Percentiles rank a stretch among this genome's conserved stretches.
These are phyloP conservation scores for Prolemur simus DNA, from an alignment of 2,113 vertebrate species.

Conservation along the genomic window DNA sequence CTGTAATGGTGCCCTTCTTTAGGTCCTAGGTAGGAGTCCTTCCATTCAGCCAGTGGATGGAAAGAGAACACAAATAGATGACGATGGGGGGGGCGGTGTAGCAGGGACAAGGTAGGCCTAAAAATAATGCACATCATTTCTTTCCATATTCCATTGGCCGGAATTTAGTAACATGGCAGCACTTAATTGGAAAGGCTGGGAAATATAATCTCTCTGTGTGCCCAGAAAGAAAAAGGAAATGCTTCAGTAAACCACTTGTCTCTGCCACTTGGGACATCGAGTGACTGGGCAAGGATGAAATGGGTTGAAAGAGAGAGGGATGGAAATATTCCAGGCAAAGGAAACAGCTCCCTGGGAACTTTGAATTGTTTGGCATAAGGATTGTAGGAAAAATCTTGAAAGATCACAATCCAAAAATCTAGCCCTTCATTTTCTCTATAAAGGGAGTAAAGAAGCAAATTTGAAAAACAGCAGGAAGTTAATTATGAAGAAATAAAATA, in stretches of 20 bases:
- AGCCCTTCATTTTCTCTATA: neutral
- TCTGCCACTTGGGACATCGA: neutral
- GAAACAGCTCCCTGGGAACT: neutral
- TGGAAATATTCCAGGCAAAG: neutral
- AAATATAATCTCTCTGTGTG: neutral
- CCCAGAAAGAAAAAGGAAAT: neutral
- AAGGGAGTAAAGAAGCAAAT: neutral
- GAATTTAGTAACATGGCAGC: neutral
- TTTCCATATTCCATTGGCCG: neutral
- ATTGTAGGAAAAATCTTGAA: neutral
- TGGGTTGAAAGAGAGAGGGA: neutral
- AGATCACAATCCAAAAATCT: neutral
- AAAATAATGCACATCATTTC: neutral
- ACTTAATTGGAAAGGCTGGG: neutral
- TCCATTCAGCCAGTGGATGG: neutral
- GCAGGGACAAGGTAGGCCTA: neutral
- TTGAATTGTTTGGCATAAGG: neutral
- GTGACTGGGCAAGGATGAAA: neutral
- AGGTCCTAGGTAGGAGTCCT: neutral
- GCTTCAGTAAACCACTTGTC: neutral
- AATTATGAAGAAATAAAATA: neutral
- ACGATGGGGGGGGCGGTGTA: too few species aligned
- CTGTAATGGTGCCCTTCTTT: fast-evolving
- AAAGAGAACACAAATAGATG: neutral
- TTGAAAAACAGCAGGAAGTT: neutral